A percentile compares a stretch with the other conserved stretches of the same genome.
Conservation (phyloP, 2,888 invertebrate species). For the Drosophila kambysellisi region DNA sequence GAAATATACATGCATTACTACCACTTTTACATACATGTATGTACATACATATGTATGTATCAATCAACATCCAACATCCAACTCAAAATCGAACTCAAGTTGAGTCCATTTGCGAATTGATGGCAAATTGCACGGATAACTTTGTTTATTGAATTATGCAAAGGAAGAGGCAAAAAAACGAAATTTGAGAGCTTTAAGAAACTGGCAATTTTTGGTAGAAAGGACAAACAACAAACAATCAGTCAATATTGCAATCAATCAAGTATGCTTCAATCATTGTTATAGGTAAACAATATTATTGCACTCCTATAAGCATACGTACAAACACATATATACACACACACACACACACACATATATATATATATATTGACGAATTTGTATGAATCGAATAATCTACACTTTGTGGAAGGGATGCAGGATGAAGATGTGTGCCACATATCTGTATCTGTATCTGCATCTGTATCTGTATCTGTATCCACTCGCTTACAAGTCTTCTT, state of each 20-base stretch:
- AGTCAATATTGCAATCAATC: slow-evolving; percentile 75
- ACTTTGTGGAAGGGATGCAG: not conserved
- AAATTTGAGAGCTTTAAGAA: slow-evolving; percentile 30
- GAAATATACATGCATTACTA: not conserved
- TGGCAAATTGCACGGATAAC: slow-evolving; percentile 28
- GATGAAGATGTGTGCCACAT: not conserved
- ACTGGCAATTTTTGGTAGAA: slow-evolving; percentile 12
- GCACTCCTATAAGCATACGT: not conserved
- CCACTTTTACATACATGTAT: not conserved
- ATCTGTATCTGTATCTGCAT: not conserved
- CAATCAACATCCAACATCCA: not conserved
- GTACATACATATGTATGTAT: too few species aligned
- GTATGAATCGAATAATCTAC: not conserved
- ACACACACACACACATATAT: not conserved
- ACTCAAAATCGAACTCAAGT: not conserved
- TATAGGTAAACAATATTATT: slow-evolving; percentile 25
- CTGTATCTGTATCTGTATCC: not conserved
- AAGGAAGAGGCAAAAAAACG: not conserved
- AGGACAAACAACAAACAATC: slow-evolving; percentile 47
- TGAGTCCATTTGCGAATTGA: not conserved
- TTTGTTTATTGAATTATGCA: slow-evolving; percentile 45
- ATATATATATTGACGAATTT: not conserved
- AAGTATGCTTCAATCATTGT: slow-evolving; percentile 61
- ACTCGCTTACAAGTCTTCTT: not conserved
- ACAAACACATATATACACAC: too few species aligned